Base-by-base conservation (phyloP, 2,113 vertebrate genomes). In the Meles meles region DNA sequence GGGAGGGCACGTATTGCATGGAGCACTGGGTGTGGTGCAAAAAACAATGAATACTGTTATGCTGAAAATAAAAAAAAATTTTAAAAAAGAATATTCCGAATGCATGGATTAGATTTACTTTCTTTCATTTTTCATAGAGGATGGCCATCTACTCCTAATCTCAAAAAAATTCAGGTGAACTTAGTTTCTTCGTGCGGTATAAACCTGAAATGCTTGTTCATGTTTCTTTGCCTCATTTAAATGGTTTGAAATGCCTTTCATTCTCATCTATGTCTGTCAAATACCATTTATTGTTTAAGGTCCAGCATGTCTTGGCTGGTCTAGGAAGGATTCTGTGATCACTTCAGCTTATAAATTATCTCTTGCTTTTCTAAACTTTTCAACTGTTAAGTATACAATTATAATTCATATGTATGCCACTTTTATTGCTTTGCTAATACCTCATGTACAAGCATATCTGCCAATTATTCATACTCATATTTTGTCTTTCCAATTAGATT, bases 341-440 rank as follows among this genome's bases (percentile, higher is more conserved):
- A 82, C 7, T 94, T 93, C 12, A 44, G 23, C 14, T 6, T 7
- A 67, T 81, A 57, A 92, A 47, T 47, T 6, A 44, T 85, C 18
- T 71, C 39, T 90, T 63, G 31, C 5, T 94, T 63, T 96, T 52
- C 49, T 42, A 91, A 81, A 85, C 52, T 80, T 7, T 17, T 87
- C 88, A 84, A 65, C 23, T 84, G 20, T 57, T 71, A 85, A 74
- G 6, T 80, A 71, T 0, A 92, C 10, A 31, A 47, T 61, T 55
- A 42, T 1, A 95, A 76, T 7, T 90, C 1, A 63, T 14, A 57
- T 44, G 72, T 27, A 72, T 47, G 13, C 0, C 29, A 61, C 82
- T 86, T 95, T 84, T 92, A 87, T 72, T 88, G 23, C 69, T 96
- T 97, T 77, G 44, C 3, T 76, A 96, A 71, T 91, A 96, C 37